phyloP scores from a whole-genome alignment of 2,888 invertebrate genomes.

The Microplitis manilae region DNA sequence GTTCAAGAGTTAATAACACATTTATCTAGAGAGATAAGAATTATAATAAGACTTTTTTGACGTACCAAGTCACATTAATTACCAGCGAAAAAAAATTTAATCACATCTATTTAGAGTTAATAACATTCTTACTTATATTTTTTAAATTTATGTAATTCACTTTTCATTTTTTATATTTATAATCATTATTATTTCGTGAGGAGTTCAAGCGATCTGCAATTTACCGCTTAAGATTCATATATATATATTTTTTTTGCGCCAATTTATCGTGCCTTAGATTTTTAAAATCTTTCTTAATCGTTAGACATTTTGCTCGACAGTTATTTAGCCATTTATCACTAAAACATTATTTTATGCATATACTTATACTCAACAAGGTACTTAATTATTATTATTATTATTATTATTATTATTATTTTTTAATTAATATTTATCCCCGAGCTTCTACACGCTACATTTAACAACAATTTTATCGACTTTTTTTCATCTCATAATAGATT shows the following conservation, averaged over 20 bases:
- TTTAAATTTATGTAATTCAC: slow-evolving; percentile 10
- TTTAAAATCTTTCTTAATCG: slow-evolving; percentile 29
- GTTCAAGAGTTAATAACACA: background rate
- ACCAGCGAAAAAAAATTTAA: background rate
- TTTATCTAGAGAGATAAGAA: background rate
- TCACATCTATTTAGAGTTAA: background rate
- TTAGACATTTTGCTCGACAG: slow-evolving; percentile 28
- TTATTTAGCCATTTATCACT: slow-evolving; percentile 47
- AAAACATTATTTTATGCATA: slow-evolving; percentile 55
- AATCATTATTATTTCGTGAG: background rate
- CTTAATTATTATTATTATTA: slow-evolving; percentile 63
- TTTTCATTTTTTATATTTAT: background rate
- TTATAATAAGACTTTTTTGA: background rate
- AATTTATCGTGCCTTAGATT: slow-evolving; percentile 38
- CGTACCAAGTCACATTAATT: background rate
- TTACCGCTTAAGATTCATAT: slow-evolving; percentile 22
- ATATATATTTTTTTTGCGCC: slow-evolving; percentile 34
- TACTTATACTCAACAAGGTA: slow-evolving; percentile 71
- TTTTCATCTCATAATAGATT: slow-evolving; percentile 28
- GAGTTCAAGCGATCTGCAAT: background rate
- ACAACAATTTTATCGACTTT: slow-evolving; percentile 58
- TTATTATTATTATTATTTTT: slow-evolving; percentile 59
- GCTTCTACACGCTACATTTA: slow-evolving; percentile 64
- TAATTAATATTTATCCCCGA: slow-evolving; percentile 58
- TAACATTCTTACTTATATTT: slow-evolving; percentile 10